Conservation (phyloP, 2,113 vertebrate species). For the Cettia cetti region DNA sequence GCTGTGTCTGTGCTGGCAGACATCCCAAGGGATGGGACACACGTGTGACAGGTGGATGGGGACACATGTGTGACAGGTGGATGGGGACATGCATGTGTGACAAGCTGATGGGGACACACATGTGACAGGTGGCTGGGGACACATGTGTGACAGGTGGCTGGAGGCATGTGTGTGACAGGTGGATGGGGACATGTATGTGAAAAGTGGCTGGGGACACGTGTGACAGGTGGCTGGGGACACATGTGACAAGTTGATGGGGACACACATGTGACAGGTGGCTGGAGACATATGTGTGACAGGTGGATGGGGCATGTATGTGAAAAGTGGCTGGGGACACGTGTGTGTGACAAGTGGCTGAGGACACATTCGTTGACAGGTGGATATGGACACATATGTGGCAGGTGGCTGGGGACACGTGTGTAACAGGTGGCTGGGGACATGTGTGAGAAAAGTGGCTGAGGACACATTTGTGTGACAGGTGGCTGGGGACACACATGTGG, state of each 20-base stretch:
- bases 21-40: fast-evolving
- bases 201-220: background rate
- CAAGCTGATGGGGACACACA: fast-evolving
- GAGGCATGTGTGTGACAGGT: background rate
- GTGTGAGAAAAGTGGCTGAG: fast-evolving
- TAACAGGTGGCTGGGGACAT: fast-evolving
- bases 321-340: background rate
- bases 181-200: fast-evolving
- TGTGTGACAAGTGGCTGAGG: background rate
- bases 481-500: background rate
- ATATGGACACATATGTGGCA: background rate
- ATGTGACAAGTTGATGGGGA: fast-evolving
- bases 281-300: background rate
- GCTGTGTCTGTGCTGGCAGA: no score
- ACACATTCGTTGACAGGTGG: background rate
- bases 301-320: background rate
- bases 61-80: no score
- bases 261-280: fast-evolving
- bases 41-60: fast-evolving
- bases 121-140: background rate
- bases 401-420: fast-evolving
- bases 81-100: fast-evolving
- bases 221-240: background rate
- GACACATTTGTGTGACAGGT: fast-evolving
- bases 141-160: background rate